Percentiles rank a stretch among this genome's conserved stretches.
phyloP scores from a whole-genome alignment of 2,888 invertebrate genomes.

The Ichneumoninae sp. region DNA sequence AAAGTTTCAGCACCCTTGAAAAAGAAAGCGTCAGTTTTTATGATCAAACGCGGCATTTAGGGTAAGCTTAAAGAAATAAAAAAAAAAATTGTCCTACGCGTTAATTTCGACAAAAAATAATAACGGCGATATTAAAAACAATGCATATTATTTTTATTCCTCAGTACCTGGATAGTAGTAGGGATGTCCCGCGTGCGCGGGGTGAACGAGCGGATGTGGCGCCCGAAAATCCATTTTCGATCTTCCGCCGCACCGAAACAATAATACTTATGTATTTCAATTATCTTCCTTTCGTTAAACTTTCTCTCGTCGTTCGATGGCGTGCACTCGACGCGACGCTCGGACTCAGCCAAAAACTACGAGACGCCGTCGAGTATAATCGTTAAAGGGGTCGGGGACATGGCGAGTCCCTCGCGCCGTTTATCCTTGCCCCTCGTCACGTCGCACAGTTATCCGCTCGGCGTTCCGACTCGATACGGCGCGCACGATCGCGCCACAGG shows the following conservation, averaged over 20 bases:
- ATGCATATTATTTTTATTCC: slow-evolving; percentile 16
- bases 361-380: slow-evolving; percentile 45
- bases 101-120: not conserved
- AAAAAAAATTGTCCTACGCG: not conserved
- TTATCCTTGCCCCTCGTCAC: slow-evolving; percentile 13
- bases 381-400: slow-evolving; percentile 36
- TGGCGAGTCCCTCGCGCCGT: slow-evolving; percentile 30
- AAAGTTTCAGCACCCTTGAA: too few species aligned
- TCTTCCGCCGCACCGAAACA: not conserved
- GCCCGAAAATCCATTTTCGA: slow-evolving; percentile 82
- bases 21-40: too few species aligned
- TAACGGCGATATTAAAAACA: not conserved
- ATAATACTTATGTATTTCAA: not conserved
- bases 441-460: not conserved
- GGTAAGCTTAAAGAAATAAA: too few species aligned
- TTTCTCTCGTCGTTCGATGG: slow-evolving; percentile 13
- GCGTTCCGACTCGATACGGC: slow-evolving; percentile 29
- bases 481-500: not conserved
- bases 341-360: slow-evolving; percentile 54
- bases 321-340: slow-evolving; percentile 7
- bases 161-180: slow-evolving; percentile 77
- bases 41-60: too few species aligned
- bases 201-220: slow-evolving; percentile 82
- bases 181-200: slow-evolving; percentile 81
- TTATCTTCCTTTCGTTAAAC: not conserved